A percentile compares a stretch with the other conserved stretches of the same genome.
Evolutionary conservation across 2,888 invertebrate genomes (phyloP).

Genomic region (Meteorus cinctellus): DNA sequence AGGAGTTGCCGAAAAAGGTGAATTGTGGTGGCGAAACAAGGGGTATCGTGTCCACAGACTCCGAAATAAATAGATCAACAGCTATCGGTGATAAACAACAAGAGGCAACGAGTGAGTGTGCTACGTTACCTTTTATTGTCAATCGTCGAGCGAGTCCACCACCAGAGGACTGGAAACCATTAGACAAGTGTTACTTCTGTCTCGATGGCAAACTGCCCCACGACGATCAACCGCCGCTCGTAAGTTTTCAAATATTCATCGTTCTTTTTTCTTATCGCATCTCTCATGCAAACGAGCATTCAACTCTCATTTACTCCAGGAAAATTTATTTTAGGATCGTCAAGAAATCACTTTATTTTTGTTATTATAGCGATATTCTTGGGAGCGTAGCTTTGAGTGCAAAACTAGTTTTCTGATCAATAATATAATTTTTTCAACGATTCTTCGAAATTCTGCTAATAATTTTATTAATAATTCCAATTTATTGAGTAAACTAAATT

Average conservation of each 20-base stretch:
- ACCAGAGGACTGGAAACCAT: slow-evolving; percentile 84
- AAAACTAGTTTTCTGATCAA: not conserved
- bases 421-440: not conserved
- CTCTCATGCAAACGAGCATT: not conserved
- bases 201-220: slow-evolving; percentile 82
- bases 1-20: slow-evolving; percentile 62
- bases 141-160: slow-evolving; percentile 69
- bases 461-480: slow-evolving; percentile 15
- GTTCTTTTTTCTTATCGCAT: slow-evolving; percentile 6
- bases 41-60: slow-evolving; percentile 44
- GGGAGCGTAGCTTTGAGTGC: no score
- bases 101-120: slow-evolving; percentile 56
- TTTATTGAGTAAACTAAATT: slow-evolving; percentile 4
- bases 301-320: no score
- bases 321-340: no score
- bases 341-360: no score
- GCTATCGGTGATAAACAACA: slow-evolving; percentile 57
- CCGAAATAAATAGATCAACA: slow-evolving; percentile 55
- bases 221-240: slow-evolving; percentile 76
- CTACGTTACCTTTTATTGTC: slow-evolving; percentile 62
- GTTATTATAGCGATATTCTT: no score
- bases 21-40: slow-evolving; percentile 50
- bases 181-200: slow-evolving; percentile 90
- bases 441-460: not conserved
- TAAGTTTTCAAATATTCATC: slow-evolving; percentile 65